Conservation (phyloP, 2,888 invertebrate species). For the Amaurobius ferox region DNA sequence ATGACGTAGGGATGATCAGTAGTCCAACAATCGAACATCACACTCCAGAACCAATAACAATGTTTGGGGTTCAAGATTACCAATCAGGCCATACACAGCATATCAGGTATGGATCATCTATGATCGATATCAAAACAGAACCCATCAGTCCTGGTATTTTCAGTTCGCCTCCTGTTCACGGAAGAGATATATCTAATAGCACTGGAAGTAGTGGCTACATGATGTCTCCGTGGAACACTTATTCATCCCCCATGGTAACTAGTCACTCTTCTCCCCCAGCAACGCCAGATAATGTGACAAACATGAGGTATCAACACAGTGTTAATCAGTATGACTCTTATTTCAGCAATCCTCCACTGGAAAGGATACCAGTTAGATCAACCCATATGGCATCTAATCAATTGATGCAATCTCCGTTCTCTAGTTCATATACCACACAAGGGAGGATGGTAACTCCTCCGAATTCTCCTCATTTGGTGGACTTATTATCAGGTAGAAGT, state of each 20-base stretch:
- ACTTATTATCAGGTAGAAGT: constrained; percentile 87
- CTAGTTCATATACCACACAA: constrained; percentile 45
- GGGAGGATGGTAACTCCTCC: constrained; percentile 69
- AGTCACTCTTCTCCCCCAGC: constrained; percentile 68
- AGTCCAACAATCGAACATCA: constrained; percentile 41
- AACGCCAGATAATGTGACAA: constrained; percentile 58
- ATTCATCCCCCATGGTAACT: constrained; percentile 59
- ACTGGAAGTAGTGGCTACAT: constrained; percentile 43
- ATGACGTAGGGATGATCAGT: constrained; percentile 41
- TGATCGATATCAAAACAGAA: constrained; percentile 57
- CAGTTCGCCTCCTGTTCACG: constrained; percentile 29
- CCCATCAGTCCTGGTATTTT: constrained; percentile 20
- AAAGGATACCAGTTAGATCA: constrained; percentile 37
- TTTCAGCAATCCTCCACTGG: constrained; percentile 34
- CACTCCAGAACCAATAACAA: constrained; percentile 34
- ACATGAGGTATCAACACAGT: constrained; percentile 49
- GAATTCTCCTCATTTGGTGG: constrained; percentile 81
- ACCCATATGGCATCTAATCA: constrained; percentile 53
- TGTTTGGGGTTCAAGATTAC: constrained; percentile 59
- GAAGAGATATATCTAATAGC: constrained; percentile 31
- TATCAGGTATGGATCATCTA: constrained; percentile 55
- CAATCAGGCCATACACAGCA: constrained; percentile 39
- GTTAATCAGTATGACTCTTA: constrained; percentile 61
- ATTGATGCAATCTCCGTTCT: constrained; percentile 42
- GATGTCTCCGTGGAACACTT: constrained; percentile 59